Evolutionary conservation across 2,888 invertebrate species (phyloP).

Genomic region (Eudasyphora cyanicolor): DNA sequence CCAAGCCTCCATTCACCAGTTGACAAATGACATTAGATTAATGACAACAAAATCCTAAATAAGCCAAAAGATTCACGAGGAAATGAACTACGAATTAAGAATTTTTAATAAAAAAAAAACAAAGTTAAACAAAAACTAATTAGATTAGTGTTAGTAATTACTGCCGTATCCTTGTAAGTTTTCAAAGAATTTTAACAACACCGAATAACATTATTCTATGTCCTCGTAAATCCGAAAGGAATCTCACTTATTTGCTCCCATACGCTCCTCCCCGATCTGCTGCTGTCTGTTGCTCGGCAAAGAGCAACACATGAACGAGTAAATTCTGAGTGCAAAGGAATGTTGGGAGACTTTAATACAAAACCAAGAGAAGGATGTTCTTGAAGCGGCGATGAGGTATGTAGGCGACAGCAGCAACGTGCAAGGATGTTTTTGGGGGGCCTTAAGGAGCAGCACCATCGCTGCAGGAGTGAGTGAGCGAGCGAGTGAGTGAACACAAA

Average conservation of each 20-base stretch:
- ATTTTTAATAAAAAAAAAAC: no score
- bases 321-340: conserved; percentile 26
- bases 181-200: no score
- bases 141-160: no score
- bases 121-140: no score
- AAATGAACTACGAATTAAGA: no score
- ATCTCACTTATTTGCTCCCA: neutral
- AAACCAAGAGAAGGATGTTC: neutral
- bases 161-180: no score
- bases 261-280: no score
- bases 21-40: no score
- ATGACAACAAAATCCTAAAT: no score
- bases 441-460: conserved; percentile 27
- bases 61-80: no score
- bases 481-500: neutral
- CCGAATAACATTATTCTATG: no score
- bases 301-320: conserved; percentile 25
- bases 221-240: neutral
- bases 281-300: conserved; percentile 13
- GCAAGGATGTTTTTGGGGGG: neutral
- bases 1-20: no score
- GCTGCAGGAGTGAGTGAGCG: neutral
- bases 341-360: neutral
- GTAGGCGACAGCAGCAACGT: neutral
- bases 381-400: conserved; percentile 2